Conservation (phyloP, 2,888 invertebrate genomes). For the Agonopterix heracliana region DNA sequence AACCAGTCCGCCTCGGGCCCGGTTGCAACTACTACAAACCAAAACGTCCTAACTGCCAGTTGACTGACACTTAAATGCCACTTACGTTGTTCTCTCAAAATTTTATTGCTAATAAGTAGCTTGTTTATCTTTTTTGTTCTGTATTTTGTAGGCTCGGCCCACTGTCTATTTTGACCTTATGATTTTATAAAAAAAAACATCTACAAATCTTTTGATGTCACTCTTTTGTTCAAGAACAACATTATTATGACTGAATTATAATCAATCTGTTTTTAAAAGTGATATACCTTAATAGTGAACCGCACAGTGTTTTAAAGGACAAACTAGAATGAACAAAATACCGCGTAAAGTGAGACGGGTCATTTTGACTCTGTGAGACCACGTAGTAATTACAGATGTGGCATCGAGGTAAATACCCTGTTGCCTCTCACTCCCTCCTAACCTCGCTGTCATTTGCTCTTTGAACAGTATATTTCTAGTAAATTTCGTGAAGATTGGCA, state of each 20-base stretch:
- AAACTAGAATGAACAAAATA: slow-evolving; percentile 34
- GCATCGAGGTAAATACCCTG: slow-evolving; percentile 65
- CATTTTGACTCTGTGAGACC: slow-evolving; percentile 59
- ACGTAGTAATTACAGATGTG: slow-evolving; percentile 68
- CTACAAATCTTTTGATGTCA: too few species aligned
- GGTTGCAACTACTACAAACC: slow-evolving; percentile 22
- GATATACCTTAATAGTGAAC: neutral
- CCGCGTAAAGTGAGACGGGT: slow-evolving; percentile 48
- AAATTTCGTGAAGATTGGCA: slow-evolving; percentile 33
- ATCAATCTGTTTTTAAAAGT: neutral
- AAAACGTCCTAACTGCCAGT: slow-evolving; percentile 59
- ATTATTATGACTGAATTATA: too few species aligned
- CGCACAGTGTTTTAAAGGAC: slow-evolving; percentile 36
- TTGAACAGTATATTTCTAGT: slow-evolving; percentile 49
- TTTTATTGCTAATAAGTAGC: slow-evolving; percentile 68
- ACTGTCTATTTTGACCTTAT: slow-evolving; percentile 35
- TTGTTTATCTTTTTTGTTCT: slow-evolving; percentile 46
- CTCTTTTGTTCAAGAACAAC: too few species aligned
- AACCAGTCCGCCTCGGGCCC: slow-evolving; percentile 41
- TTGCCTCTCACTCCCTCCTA: slow-evolving; percentile 39
- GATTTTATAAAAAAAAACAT: slow-evolving; percentile 11
- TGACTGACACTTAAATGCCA: slow-evolving; percentile 74
- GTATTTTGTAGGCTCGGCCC: slow-evolving; percentile 25
- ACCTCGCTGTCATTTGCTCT: slow-evolving; percentile 58
- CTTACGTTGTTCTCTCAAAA: slow-evolving; percentile 66